phyloP scores from a whole-genome alignment of 2,113 vertebrate genomes.

The Gopherus flavomarginatus region DNA sequence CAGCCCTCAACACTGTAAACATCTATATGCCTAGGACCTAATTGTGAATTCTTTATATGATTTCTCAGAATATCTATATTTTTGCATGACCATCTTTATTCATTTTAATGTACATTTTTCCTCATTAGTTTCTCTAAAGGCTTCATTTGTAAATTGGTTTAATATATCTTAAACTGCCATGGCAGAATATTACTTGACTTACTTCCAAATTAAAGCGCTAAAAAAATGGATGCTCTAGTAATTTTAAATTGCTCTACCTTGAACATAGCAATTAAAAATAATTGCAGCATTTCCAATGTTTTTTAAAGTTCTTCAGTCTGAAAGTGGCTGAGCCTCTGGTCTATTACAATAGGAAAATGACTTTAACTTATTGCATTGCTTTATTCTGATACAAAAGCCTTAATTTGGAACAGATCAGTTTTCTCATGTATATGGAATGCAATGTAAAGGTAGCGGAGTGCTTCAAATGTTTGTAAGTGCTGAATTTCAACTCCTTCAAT shows the following conservation, averaged over 20 bases:
- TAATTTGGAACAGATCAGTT: not conserved
- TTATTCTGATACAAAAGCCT: slow-evolving; percentile 29
- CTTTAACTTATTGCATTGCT: slow-evolving; percentile 17
- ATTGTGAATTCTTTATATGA: not conserved
- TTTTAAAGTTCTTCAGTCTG: slow-evolving; percentile 43
- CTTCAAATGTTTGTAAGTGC: not conserved
- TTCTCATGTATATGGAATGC: not conserved
- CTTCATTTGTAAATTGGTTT: slow-evolving; percentile 59
- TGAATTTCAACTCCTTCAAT: slow-evolving; percentile 2
- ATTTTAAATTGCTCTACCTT: slow-evolving; percentile 70
- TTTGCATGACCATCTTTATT: slow-evolving; percentile 18
- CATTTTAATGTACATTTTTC: slow-evolving; percentile 31
- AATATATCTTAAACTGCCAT: slow-evolving; percentile 60
- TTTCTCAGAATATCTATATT: not conserved
- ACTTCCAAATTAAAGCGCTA: slow-evolving; percentile 63
- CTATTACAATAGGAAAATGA: slow-evolving; percentile 32
- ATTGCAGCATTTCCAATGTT: slow-evolving; percentile 61
- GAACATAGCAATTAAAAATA: slow-evolving; percentile 74
- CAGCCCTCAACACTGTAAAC: not conserved
- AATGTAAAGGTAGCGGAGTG: not conserved
- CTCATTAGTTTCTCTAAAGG: slow-evolving; percentile 50
- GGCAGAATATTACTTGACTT: slow-evolving; percentile 60
- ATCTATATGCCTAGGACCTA: not conserved
- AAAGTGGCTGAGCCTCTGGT: slow-evolving; percentile 13
- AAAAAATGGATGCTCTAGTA: slow-evolving; percentile 47